Evolutionary conservation across 2,113 vertebrate genomes (phyloP).

Genomic region (Sander vitreus): DNA sequence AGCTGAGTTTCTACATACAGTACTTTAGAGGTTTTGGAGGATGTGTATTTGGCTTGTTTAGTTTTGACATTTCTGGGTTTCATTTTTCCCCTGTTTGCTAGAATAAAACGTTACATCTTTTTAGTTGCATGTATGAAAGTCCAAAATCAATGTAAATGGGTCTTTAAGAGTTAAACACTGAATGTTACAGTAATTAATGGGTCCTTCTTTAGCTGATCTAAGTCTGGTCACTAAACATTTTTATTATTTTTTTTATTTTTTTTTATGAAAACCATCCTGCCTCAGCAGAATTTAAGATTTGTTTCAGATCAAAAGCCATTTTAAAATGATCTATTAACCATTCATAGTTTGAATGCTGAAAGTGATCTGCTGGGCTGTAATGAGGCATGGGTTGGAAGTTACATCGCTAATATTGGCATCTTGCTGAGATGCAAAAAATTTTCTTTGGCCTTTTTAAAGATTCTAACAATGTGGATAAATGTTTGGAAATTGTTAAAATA

Average conservation of each 20-base stretch:
- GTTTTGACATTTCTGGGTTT: conserved; percentile 14
- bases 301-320: background rate
- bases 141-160: background rate
- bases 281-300: background rate
- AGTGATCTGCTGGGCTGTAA: background rate
- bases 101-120: conserved; percentile 41
- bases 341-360: background rate
- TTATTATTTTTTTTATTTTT: background rate
- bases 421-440: background rate
- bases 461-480: background rate
- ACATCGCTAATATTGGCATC: background rate
- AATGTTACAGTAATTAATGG: conserved; percentile 6
- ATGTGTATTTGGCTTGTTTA: conserved; percentile 19
- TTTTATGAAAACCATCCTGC: background rate
- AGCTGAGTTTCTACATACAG: background rate
- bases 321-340: background rate
- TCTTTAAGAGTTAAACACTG: background rate
- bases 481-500: conserved; percentile 25
- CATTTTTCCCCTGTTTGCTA: background rate
- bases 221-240: background rate
- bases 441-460: background rate
- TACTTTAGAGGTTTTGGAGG: conserved; percentile 9
- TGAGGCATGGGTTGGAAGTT: background rate
- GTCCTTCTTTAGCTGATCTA: conserved; percentile 1
- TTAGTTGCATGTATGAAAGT: background rate